Evolutionary conservation across 2,797 vertebrate genomes (phyloP).

Genomic region (Luscinia luscinia): DNA sequence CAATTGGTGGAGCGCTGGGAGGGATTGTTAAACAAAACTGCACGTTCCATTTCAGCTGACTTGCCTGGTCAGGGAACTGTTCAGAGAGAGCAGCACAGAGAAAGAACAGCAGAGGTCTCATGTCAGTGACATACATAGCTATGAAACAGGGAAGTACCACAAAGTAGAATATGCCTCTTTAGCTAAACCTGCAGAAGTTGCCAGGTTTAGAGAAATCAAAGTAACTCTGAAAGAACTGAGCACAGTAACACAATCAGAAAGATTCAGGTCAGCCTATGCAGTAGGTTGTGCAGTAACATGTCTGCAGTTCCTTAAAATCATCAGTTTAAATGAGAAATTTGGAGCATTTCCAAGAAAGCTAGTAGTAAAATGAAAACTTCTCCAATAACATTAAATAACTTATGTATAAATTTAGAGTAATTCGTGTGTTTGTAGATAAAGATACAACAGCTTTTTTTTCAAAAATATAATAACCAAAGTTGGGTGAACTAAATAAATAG

Average conservation of each 20-base stretch:
- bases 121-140: neutral
- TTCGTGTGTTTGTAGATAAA: neutral
- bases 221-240: neutral
- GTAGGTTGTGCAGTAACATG: neutral
- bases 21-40: slow-evolving; percentile 99
- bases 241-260: neutral
- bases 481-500: neutral
- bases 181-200: neutral
- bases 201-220: neutral
- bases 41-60: slow-evolving; percentile 97
- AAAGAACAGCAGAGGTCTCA: slow-evolving; percentile 7
- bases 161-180: neutral
- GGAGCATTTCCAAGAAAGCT: neutral
- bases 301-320: neutral
- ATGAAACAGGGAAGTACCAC: neutral
- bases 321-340: neutral
- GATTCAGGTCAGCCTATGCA: neutral
- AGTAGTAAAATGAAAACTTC: neutral
- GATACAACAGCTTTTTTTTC: neutral
- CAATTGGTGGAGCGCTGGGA: slow-evolving; percentile 97
- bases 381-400: neutral
- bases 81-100: slow-evolving; percentile 16
- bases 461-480: neutral
- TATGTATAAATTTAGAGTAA: neutral
- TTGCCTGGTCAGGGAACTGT: slow-evolving; percentile 97